Conservation (phyloP, 2,888 invertebrate genomes). For the Drosophila pseudotakahashii region DNA sequence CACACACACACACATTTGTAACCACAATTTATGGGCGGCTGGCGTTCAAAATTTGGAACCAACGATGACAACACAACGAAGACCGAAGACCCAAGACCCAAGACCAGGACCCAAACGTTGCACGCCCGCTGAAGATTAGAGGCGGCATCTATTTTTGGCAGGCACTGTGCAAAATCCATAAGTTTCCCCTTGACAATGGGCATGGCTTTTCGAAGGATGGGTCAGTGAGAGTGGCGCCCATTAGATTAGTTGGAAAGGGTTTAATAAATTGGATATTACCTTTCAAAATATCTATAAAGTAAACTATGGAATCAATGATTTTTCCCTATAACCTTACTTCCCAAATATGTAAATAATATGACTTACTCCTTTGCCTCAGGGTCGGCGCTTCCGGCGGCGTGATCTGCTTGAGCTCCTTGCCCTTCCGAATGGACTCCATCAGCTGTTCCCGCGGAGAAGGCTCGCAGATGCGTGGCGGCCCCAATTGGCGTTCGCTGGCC, state of each 20-base stretch:
- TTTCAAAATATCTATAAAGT: too few species aligned
- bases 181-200: conserved; percentile 13
- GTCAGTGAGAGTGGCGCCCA: not conserved
- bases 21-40: conserved; percentile 70
- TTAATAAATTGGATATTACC: not conserved
- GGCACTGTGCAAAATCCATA: conserved; percentile 15
- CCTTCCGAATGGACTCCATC: conserved; percentile 93
- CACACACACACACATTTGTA: conserved; percentile 33
- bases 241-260: not conserved
- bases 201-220: not conserved
- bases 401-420: conserved; percentile 88
- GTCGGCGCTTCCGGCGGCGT: conserved; percentile 83
- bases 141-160: conserved; percentile 44
- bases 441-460: conserved; percentile 93
- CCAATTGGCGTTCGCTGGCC: conserved; percentile 93
- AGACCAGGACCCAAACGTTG: conserved; percentile 29
- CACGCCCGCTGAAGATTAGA: conserved; percentile 33
- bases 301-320: too few species aligned
- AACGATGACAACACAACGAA: conserved; percentile 50
- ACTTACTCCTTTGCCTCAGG: conserved; percentile 86
- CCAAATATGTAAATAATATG: not conserved
- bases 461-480: conserved; percentile 90
- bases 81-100: not conserved
- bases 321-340: too few species aligned
- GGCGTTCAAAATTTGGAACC: conserved; percentile 57